Evolutionary conservation across 92 coral and sea anemone genomes (phyloP), one percentile per base, ranked within the genome.

Genomic region (Heteractis magnifica): DNA sequence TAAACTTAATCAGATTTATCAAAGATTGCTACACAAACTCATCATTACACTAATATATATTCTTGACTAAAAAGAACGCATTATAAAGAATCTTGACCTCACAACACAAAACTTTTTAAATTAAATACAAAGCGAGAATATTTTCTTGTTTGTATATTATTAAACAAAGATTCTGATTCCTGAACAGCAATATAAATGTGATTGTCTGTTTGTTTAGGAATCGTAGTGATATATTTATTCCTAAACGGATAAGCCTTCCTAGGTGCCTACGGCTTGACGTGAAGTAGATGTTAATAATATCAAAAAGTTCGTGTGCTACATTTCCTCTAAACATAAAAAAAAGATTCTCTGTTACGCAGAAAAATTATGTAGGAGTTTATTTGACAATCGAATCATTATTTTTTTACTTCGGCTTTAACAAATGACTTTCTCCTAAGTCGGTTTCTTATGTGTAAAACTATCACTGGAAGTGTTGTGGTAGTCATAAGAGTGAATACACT

Each of bases 231-330:
- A 53, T 53, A 53, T 68, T 23, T 21, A 68, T 21, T 20, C 73
- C 73, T 68, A 10, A 68, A 68, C 44, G 73, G 73, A 68, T 68
- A 68, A 68, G 73, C 10, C 49, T 23, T 64, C 44, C 71, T 64
- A 18, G 41, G 21, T 64, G 4, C 16, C 71, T 53, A 53, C 58
- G 58, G 58, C 71, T n/a, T 64, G 21, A 64, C n/a, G 71, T 26
- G 44, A 68, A 68, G 73, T 19, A n/a, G 44, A 20, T 68, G 44
- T 34, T 34, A 34, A 62, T 62, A 20, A 18, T n/a, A 0, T 26
- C 73, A 68, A 20, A 26, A 13, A 18, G 10, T 8, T 68, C 49
- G 73, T 68, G 73, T 68, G 48, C 49, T 4, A 5, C 19, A 68
- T 68, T 68, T 68, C 73, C 73, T 10, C 48, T 19, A 68, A 48